Evolutionary conservation across 2,888 invertebrate genomes (phyloP).

Genomic region (Scaptomyza polygonia): DNA sequence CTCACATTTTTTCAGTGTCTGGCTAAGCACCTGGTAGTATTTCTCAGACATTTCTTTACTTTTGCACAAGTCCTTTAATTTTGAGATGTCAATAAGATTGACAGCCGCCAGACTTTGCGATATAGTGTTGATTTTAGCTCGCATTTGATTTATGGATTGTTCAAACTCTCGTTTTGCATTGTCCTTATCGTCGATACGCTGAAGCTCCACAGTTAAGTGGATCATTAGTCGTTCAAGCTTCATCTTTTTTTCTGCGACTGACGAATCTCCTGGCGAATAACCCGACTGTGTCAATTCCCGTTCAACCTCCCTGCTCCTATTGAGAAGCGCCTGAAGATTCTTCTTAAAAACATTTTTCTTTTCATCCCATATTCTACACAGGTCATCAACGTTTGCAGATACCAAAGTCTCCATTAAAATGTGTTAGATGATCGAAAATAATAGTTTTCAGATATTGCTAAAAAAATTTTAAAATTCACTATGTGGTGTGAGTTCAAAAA

Average conservation of each 20-base stretch:
- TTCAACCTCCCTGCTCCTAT: conserved; percentile 22
- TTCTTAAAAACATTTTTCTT: conserved; percentile 22
- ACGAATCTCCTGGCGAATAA: neutral
- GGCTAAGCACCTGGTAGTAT: conserved; percentile 83
- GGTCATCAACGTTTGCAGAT: conserved; percentile 11
- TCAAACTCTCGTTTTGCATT: conserved; percentile 86
- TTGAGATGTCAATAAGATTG: conserved; percentile 47
- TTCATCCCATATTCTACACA: conserved; percentile 28
- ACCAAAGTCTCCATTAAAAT: conserved; percentile 25
- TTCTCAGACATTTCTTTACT: conserved; percentile 67
- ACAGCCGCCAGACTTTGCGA: conserved; percentile 88
- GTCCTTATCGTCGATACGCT: conserved; percentile 83
- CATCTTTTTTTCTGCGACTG: conserved; percentile 84
- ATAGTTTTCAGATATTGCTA: neutral
- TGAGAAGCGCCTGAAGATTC: conserved; percentile 24
- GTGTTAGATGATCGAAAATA: neutral
- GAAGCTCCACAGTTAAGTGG: conserved; percentile 86
- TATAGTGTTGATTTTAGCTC: conserved; percentile 85
- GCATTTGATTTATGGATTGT: conserved; percentile 86
- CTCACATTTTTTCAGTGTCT: conserved; percentile 90
- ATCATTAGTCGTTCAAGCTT: conserved; percentile 87
- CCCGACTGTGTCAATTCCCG: neutral
- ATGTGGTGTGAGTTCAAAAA: conserved; percentile 3
- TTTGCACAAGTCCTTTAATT: conserved; percentile 39
- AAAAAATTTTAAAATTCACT: neutral